phyloP scores from a whole-genome alignment of 2,797 vertebrate genomes.

The Diceros bicornis region DNA sequence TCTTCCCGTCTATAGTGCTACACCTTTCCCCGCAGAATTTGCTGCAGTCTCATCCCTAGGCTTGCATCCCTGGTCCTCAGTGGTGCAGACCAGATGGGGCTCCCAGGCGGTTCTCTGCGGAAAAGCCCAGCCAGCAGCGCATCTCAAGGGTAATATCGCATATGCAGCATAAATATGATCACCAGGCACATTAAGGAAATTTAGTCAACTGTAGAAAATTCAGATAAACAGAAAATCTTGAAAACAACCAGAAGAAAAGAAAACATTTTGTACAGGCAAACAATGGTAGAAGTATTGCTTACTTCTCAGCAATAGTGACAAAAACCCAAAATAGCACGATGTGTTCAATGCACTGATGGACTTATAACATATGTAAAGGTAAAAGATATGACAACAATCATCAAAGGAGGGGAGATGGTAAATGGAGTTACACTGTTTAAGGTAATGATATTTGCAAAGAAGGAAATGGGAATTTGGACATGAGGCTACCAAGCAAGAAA shows the following conservation, averaged over 20 bases:
- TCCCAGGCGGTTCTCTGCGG: background rate
- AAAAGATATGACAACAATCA: background rate
- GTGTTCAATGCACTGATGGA: background rate
- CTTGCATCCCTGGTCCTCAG: fast-evolving
- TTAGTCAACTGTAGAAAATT: background rate
- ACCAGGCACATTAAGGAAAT: background rate
- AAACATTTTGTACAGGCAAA: background rate
- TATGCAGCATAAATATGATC: background rate
- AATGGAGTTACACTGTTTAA: background rate
- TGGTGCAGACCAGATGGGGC: background rate
- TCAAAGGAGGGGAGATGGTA: background rate
- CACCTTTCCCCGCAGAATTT: background rate
- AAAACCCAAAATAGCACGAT: background rate
- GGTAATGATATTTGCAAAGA: background rate
- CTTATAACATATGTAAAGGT: background rate
- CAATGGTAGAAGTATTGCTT: background rate
- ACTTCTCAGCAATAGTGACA: background rate
- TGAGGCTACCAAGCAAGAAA: background rate
- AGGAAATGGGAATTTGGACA: background rate
- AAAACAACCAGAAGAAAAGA: background rate
- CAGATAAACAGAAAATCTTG: background rate
- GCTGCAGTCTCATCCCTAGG: too few species aligned
- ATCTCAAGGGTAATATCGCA: background rate
- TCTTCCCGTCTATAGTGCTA: too few species aligned
- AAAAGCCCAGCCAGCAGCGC: background rate